These are phyloP conservation scores for Pseudopodoces humilis DNA, from an alignment of 2,113 vertebrate genomes.

Conservation along the genomic window DNA sequence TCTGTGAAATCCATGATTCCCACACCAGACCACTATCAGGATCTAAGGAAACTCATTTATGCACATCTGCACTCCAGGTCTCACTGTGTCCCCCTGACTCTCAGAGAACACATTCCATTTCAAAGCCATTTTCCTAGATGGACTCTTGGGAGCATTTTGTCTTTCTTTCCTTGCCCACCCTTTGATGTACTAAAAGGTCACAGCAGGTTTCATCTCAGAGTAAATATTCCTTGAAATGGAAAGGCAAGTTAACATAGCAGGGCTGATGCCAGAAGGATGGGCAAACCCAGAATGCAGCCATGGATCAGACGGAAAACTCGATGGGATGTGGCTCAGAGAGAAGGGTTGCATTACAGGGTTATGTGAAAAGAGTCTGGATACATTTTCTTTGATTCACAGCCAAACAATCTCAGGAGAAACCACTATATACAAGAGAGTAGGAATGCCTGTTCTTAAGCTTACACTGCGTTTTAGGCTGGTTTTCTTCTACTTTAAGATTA, in stretches of 20 bases:
- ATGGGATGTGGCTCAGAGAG: neutral
- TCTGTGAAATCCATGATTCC: neutral
- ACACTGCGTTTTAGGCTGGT: neutral
- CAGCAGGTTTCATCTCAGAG: neutral
- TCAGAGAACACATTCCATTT: neutral
- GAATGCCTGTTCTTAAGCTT: neutral
- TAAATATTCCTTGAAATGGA: neutral
- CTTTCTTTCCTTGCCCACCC: neutral
- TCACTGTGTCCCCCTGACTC: neutral
- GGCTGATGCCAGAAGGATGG: neutral
- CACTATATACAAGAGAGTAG: neutral
- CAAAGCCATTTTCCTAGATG: neutral
- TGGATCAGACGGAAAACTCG: neutral
- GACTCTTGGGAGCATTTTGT: neutral
- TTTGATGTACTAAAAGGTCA: neutral
- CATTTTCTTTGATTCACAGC: neutral
- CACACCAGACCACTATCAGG: neutral
- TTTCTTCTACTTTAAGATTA: neutral
- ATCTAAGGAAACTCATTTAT: neutral
- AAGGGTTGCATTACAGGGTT: neutral
- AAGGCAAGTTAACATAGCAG: neutral
- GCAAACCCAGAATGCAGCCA: neutral
- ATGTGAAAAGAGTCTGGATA: neutral
- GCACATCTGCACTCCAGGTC: neutral
- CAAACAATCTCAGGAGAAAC: neutral